Conservation (phyloP, 1,140 invertebrate genomes). For the Holotrichia oblita region DNA sequence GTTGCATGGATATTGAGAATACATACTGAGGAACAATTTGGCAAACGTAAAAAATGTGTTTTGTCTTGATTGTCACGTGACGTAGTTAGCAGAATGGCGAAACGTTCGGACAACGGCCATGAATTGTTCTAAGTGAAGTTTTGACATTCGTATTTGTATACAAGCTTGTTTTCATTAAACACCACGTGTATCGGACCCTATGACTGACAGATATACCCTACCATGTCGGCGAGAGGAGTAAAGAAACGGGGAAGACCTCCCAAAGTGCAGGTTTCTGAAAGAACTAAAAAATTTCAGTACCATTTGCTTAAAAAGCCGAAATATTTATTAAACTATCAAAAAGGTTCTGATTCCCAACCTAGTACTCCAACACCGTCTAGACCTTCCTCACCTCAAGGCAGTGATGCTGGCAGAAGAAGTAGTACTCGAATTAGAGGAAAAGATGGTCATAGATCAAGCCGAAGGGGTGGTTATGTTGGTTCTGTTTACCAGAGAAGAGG, state of each 20-base stretch:
- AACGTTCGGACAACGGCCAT: slow-evolving; percentile 67
- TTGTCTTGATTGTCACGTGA: slow-evolving; percentile 68
- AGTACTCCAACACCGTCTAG: slow-evolving; percentile 82
- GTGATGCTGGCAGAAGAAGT: slow-evolving; percentile 73
- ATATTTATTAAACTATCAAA: slow-evolving; percentile 79
- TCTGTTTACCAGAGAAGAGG: slow-evolving; percentile 71
- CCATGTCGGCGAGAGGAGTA: slow-evolving; percentile 84
- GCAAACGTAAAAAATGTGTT: slow-evolving; percentile 58
- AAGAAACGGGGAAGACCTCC: slow-evolving; percentile 89
- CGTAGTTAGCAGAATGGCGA: slow-evolving; percentile 68
- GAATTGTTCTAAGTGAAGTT: slow-evolving; percentile 65
- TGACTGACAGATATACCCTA: slow-evolving; percentile 61
- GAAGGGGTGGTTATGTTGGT: slow-evolving; percentile 70
- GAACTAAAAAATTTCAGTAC: slow-evolving; percentile 84
- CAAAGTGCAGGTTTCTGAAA: slow-evolving; percentile 85
- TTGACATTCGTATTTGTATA: slow-evolving; percentile 72
- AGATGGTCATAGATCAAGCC: slow-evolving; percentile 65
- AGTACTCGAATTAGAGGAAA: slow-evolving; percentile 67
- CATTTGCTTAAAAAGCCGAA: slow-evolving; percentile 92
- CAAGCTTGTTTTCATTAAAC: slow-evolving; percentile 65
- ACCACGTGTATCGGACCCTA: slow-evolving; percentile 60
- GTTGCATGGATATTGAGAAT: slow-evolving; percentile 42
- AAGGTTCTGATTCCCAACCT: slow-evolving; percentile 73
- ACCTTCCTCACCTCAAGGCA: slow-evolving; percentile 77
- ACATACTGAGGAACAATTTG: slow-evolving; percentile 23